Evolutionary conservation across 2,888 invertebrate species (phyloP).

Genomic region (Caenorhabditis virilis): DNA sequence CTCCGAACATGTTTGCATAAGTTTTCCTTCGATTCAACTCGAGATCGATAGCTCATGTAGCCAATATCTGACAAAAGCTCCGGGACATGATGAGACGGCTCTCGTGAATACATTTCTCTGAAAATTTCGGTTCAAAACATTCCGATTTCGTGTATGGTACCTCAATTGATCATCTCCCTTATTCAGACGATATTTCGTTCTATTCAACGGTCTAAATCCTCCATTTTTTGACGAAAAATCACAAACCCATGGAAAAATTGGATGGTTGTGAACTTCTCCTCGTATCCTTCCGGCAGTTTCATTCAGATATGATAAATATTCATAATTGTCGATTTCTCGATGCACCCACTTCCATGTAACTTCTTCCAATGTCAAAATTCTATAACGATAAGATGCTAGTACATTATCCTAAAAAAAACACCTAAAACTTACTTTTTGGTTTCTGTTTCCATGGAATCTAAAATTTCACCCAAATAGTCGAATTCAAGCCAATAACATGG

Average conservation of each 20-base stretch:
- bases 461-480: constrained; percentile 20
- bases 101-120: constrained; percentile 47
- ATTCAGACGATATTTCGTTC: constrained; percentile 91
- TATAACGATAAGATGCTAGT: not conserved
- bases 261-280: constrained; percentile 81
- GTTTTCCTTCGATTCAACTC: constrained; percentile 78
- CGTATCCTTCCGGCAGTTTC: constrained; percentile 65
- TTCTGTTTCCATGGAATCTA: constrained; percentile 1
- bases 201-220: constrained; percentile 86
- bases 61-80: constrained; percentile 95
- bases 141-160: no score
- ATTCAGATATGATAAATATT: constrained; percentile 88
- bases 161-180: constrained; percentile 94
- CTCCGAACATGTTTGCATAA: constrained; percentile 87
- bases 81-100: constrained; percentile 85
- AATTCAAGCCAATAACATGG: constrained; percentile 21
- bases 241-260: constrained; percentile 95
- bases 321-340: constrained; percentile 86
- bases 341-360: constrained; percentile 77
- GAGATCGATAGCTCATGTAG: constrained; percentile 91
- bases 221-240: constrained; percentile 89
- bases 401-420: no score
- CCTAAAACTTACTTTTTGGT: no score
- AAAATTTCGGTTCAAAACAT: no score
- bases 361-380: constrained; percentile 31